A percentile compares a stretch with the other conserved stretches of the same genome.
These are phyloP conservation scores for Alca torda DNA, from an alignment of 2,797 vertebrate genomes.

Conservation along the genomic window DNA sequence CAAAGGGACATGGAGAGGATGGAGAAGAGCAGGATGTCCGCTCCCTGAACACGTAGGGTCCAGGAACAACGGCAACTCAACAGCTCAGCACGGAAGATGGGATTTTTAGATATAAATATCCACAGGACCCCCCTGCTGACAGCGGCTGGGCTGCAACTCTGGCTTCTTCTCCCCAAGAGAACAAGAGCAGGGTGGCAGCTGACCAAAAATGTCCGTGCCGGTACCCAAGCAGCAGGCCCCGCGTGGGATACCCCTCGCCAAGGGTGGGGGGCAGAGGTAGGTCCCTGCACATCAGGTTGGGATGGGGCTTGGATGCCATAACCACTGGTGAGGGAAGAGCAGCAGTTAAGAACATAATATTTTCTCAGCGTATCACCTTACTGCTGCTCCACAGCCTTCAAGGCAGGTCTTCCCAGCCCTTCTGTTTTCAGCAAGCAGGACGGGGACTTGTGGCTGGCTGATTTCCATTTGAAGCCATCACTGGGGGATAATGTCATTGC, in stretches of 20 bases:
- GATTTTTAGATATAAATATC: not conserved
- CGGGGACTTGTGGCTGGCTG: not conserved
- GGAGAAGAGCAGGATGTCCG: not conserved
- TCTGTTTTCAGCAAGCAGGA: not conserved
- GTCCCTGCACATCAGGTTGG: too few species aligned
- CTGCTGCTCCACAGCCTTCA: not conserved
- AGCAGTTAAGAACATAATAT: not conserved
- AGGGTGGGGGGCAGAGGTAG: too few species aligned
- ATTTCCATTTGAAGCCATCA: constrained; percentile 24
- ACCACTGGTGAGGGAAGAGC: not conserved
- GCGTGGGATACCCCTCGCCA: accelerated
- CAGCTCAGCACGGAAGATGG: not conserved
- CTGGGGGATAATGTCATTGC: constrained; percentile 32
- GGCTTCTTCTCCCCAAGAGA: not conserved
- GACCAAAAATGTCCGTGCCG: accelerated
- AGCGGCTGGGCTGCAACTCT: not conserved
- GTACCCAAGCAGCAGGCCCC: not conserved
- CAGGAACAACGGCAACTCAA: not conserved
- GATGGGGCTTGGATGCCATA: not conserved
- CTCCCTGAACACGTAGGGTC: accelerated
- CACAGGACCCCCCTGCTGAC: not conserved
- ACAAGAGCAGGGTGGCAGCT: not conserved
- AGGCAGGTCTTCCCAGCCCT: constrained; percentile 4
- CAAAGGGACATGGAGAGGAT: not conserved
- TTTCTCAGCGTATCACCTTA: constrained; percentile 60